A percentile compares a stretch with the other conserved stretches of the same genome.
Evolutionary conservation across 2,113 vertebrate genomes (phyloP).

Genomic region (Notarius lentiginosus): DNA sequence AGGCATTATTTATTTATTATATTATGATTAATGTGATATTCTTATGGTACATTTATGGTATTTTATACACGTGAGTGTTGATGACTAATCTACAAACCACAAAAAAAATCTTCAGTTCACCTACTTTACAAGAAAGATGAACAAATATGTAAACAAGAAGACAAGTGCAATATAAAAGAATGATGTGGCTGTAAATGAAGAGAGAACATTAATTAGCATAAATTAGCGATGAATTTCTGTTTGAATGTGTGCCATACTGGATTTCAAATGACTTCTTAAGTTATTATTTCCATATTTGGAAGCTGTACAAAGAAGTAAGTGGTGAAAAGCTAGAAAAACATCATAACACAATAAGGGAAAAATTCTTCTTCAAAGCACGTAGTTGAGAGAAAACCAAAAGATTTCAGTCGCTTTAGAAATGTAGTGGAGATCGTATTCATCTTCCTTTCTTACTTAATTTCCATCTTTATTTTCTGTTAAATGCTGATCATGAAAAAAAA

Average conservation of each 20-base stretch:
- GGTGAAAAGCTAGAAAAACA: background rate
- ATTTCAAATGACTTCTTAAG: background rate
- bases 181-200: background rate
- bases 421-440: background rate
- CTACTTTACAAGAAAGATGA: background rate
- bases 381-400: no score
- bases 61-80: conserved; percentile 67
- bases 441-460: background rate
- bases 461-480: background rate
- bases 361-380: background rate
- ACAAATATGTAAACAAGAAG: background rate
- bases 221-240: background rate
- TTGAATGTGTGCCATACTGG: background rate
- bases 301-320: background rate
- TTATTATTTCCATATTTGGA: background rate
- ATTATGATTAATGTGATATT: background rate
- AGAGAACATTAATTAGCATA: background rate
- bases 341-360: background rate
- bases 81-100: background rate
- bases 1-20: conserved; percentile 70
- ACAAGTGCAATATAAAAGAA: background rate
- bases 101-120: background rate
- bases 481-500: background rate
- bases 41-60: background rate
- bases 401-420: background rate